A percentile compares a stretch with the other conserved stretches of the same genome.
Conservation (phyloP, 2,888 invertebrate genomes). For the Argyresthia goedartella region DNA sequence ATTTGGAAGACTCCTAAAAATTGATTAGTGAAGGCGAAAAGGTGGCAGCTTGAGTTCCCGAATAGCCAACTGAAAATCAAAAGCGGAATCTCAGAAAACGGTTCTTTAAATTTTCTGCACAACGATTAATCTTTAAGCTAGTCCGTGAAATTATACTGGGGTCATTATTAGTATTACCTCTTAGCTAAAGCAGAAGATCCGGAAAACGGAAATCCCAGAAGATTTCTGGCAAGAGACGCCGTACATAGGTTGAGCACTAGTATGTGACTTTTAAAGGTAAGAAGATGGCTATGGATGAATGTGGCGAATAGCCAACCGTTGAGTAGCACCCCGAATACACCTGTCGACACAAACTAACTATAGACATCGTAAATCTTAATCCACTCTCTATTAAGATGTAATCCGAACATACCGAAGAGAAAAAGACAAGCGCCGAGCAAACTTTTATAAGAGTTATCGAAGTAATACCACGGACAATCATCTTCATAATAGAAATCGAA, state of each 20-base stretch:
- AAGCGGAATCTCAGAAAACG: neutral
- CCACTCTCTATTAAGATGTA: too few species aligned
- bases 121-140: neutral
- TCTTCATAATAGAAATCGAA: slow-evolving; percentile 45
- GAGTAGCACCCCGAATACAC: slow-evolving; percentile 66
- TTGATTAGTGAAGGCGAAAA: slow-evolving; percentile 68
- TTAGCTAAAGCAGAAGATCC: slow-evolving; percentile 64
- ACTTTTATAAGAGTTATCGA: slow-evolving; percentile 65
- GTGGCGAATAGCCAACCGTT: slow-evolving; percentile 69
- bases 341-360: slow-evolving; percentile 26
- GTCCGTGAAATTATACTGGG: too few species aligned
- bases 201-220: slow-evolving; percentile 67
- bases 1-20: slow-evolving; percentile 69
- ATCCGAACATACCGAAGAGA: slow-evolving; percentile 55
- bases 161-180: slow-evolving; percentile 31
- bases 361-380: neutral
- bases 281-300: slow-evolving; percentile 66
- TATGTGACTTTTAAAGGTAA: slow-evolving; percentile 64
- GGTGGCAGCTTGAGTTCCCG: slow-evolving; percentile 62
- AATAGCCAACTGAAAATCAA: slow-evolving; percentile 64
- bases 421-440: slow-evolving; percentile 64
- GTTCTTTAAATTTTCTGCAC: neutral
- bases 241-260: slow-evolving; percentile 66
- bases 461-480: slow-evolving; percentile 67
- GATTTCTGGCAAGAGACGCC: slow-evolving; percentile 61